phyloP scores from a whole-genome alignment of 2,797 vertebrate genomes.

The Pipistrellus pipistrellus region DNA sequence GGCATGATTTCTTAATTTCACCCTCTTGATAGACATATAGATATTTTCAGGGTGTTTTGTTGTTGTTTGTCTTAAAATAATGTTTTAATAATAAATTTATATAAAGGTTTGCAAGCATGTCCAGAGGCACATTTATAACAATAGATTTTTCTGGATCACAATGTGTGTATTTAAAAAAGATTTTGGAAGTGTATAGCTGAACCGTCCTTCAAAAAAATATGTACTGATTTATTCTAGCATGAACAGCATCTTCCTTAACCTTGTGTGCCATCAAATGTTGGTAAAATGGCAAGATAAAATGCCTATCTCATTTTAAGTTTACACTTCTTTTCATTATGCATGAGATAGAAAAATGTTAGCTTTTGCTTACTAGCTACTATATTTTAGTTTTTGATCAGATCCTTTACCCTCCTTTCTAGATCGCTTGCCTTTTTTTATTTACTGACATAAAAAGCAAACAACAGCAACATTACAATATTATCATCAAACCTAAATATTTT shows the following conservation, averaged over 20 bases:
- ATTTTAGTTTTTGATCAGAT: not conserved
- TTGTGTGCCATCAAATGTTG: not conserved
- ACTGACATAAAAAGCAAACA: slow-evolving; percentile 22
- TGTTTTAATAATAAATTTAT: slow-evolving; percentile 27
- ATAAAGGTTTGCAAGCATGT: not conserved
- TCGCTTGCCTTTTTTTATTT: slow-evolving; percentile 2
- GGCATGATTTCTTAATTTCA: not conserved
- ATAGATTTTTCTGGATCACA: slow-evolving; percentile 1
- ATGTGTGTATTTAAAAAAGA: not conserved
- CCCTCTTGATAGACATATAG: not conserved
- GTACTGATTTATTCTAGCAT: not conserved
- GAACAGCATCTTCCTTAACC: not conserved
- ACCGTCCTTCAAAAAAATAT: not conserved
- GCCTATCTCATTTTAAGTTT: not conserved
- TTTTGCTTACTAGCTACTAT: not conserved
- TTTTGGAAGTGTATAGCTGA: not conserved
- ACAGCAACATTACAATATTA: not conserved
- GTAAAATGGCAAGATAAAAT: slow-evolving; percentile 21
- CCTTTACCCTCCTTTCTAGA: not conserved
- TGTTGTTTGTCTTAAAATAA: not conserved
- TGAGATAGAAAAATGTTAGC: not conserved
- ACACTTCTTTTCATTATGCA: slow-evolving; percentile 2
- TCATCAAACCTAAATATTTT: not conserved
- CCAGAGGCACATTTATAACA: not conserved
- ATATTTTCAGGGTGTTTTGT: not conserved